Evolutionary conservation across 2,113 vertebrate species (phyloP), one percentile per base, ranked within the genome.

Genomic region (Campylomormyrus numenius): DNA sequence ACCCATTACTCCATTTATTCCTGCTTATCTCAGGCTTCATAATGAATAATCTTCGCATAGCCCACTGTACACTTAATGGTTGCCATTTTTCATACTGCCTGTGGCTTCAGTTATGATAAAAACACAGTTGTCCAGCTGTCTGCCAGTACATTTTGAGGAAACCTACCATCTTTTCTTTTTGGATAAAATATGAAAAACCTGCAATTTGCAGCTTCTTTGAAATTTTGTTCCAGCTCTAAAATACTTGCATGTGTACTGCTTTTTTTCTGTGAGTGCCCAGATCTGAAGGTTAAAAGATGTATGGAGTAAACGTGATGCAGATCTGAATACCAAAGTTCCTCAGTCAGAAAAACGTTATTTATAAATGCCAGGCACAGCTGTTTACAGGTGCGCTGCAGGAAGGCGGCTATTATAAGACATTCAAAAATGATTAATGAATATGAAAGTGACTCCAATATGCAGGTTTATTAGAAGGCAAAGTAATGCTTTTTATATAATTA

Each of bases 1-100:
- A 89, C 80, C 56, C 50, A 89, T 89, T 77, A 58, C 89, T 84
- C 49, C 77, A 58, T 84, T 58, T 85, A 53, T 84, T 35, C 58
- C 46, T 27, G 85, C 85, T 90, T 88, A 87, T 90, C 89, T 77
- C 58, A 50, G 45, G 46, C 85, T 90, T 90, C 89, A n/a, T 86
- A 90, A 74, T 90, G 85, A 90, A 90, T 52, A 77, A 90, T 66
- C 89, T 58, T 50, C 77, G 46, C 50, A 58, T 53, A 89, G 35
- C 11, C 77, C 77, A 58, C 52, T 42, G 89, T 88, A 90, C 58
- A 52, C 31, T 35, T 90, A 90, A 88, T 88, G 85, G 85, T 21
- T 85, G 45, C 42, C 31, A 88, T 90, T 87, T 87, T 90, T 90
- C 85, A 42, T 90, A 39, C 85, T 49, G 62, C 89, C 85, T 35